Percentiles rank a stretch among this genome's conserved stretches.
Conservation (phyloP, 2,113 vertebrate species). For the Penelope pileata region DNA sequence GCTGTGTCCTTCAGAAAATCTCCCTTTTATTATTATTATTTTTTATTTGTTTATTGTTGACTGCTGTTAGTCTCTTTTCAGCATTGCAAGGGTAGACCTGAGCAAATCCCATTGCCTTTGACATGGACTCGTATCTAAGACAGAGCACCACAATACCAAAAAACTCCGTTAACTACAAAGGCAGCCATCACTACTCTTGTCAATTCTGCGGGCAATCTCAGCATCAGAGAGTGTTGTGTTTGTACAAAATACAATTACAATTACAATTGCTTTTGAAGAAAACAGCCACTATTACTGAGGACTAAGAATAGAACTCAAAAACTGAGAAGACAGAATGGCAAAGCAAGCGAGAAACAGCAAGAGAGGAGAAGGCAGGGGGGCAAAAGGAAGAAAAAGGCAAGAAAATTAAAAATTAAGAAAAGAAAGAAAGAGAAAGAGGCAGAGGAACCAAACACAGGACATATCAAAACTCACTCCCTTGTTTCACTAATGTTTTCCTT, state of each 20-base stretch:
- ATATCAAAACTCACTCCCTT: not conserved
- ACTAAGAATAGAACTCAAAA: not conserved
- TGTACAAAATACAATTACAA: not conserved
- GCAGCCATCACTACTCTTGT: not conserved
- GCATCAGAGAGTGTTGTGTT: not conserved
- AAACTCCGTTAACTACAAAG: not conserved
- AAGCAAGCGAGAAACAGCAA: no score
- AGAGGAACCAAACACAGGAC: not conserved
- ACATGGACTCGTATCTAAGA: not conserved
- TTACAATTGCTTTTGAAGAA: not conserved
- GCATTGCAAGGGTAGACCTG: not conserved
- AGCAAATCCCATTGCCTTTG: not conserved
- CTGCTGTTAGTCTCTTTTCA: not conserved
- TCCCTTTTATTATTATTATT: not conserved
- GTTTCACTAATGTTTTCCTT: not conserved
- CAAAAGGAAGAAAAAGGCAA: not conserved
- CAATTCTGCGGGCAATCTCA: not conserved
- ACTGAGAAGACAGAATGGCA: not conserved
- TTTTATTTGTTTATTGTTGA: not conserved
- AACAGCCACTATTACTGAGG: not conserved
- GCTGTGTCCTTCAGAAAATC: not conserved
- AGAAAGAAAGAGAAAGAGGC: accelerated
- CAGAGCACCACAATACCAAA: not conserved
- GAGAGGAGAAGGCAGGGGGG: not conserved
- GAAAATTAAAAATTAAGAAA: not conserved